These are phyloP conservation scores for Pristionchus fissidentatus DNA, from an alignment of 2,888 invertebrate genomes.

Conservation along the genomic window DNA sequence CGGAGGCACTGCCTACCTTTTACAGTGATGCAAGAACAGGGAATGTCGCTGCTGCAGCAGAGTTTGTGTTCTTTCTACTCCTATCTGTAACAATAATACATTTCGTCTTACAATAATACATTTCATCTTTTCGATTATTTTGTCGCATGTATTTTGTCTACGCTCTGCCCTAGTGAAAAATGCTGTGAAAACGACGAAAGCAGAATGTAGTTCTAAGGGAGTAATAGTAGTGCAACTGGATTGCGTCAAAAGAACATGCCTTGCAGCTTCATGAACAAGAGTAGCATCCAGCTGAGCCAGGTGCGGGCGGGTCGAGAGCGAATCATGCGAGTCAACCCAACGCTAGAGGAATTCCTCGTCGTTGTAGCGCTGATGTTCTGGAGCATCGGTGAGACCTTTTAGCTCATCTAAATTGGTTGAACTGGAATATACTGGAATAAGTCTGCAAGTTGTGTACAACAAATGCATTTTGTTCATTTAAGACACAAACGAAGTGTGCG, in stretches of 20 bases:
- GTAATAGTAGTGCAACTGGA: no score
- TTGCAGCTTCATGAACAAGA: neutral
- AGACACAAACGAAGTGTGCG: no score
- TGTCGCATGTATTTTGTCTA: no score
- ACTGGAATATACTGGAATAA: no score
- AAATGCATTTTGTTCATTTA: no score
- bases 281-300: neutral
- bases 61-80: neutral
- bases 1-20: neutral
- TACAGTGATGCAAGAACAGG: neutral
- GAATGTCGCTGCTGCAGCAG: neutral
- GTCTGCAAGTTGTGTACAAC: no score
- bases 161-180: no score
- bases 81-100: neutral
- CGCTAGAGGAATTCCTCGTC: neutral
- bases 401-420: no score
- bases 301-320: neutral
- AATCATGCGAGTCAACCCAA: neutral
- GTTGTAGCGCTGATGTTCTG: neutral
- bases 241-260: neutral
- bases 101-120: no score
- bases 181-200: no score
- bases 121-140: no score
- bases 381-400: neutral
- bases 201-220: no score